phyloP scores from a whole-genome alignment of 2,888 invertebrate genomes.

The Chalcosyrphus nemorum region DNA sequence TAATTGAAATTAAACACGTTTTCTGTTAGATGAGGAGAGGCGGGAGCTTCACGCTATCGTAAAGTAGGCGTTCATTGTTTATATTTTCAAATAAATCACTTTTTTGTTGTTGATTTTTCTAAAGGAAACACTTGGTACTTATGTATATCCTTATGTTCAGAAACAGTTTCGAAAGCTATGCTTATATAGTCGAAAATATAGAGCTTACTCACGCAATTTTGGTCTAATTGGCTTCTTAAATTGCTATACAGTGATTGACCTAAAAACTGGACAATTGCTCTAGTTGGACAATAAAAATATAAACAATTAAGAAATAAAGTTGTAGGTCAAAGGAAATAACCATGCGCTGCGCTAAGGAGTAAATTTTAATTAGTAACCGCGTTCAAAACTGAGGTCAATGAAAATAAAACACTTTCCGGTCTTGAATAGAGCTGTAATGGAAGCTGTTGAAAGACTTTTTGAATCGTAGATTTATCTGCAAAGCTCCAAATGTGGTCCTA shows the following conservation, averaged over 20 bases:
- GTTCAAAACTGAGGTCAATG: too few relatives aligned
- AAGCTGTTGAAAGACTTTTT: too few relatives aligned
- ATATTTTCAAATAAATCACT: background rate
- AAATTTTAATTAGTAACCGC: too few relatives aligned
- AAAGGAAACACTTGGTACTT: background rate
- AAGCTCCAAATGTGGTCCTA: too few relatives aligned
- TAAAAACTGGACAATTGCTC: background rate
- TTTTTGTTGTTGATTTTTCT: background rate
- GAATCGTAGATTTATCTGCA: too few relatives aligned
- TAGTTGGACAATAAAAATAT: background rate
- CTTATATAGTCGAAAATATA: background rate
- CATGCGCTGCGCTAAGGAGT: background rate
- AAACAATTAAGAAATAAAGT: background rate
- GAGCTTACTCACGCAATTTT: background rate
- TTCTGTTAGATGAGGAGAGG: background rate
- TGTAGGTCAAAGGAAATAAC: background rate
- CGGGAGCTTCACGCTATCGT: background rate
- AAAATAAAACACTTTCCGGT: too few relatives aligned
- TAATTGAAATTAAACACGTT: constrained; percentile 40
- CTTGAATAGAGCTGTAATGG: too few relatives aligned
- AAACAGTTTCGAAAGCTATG: background rate
- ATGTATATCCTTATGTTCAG: background rate
- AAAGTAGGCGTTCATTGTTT: background rate
- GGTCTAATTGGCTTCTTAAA: background rate
- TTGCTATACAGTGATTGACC: background rate